Base-by-base conservation (phyloP, 35 echinoderm and acorn worm species). In the Strongylocentrotus purpuratus region DNA sequence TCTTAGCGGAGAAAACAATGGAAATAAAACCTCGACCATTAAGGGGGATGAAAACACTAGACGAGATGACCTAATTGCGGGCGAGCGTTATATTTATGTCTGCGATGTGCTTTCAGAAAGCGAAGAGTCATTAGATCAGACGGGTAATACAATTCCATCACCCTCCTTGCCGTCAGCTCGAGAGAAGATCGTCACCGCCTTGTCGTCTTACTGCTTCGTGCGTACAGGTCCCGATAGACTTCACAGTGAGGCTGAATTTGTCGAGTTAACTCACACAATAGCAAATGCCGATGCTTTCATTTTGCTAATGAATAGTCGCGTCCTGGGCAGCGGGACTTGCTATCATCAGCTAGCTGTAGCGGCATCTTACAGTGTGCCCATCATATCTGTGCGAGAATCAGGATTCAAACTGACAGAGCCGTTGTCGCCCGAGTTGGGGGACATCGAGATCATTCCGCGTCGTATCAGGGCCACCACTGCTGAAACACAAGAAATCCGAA, bases 161-260 rank as follows among this genome's bases (percentile, higher is more conserved):
- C 52, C 78, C 15, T 35, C 45, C 2, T 32, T 90, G 32, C 88
- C 93, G 12, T 96, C 97, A 17, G 61, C 89, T 33, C 96, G 94
- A 61, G 97, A 96, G 5, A 89, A 94, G 10, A 96, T 97, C 33
- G 94, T 97, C 22, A 94, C 95, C 33, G 94, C 97, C 33, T 92
- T 97, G 47, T 97, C 97, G 7, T 86, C 93, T 20, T 97, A 96
- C 90, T 97, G 97, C 46, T 96, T 85, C 65, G 95, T 97, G 20
- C 93, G 95, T 28, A 96, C 95, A 20, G 94, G 86, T 31, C 95
- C 97, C 33, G 94, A 97, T 55, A 71, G 86, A 85, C 95, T 94
- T 50, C 95, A 78, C 20, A 94, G 94, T 31, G 87, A 95, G 31
- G 92, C 88, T 1, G 94, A 96, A 14, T 95, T 93, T 32, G 48